Percentiles rank a stretch among this genome's conserved stretches.
Conservation (phyloP, 2,888 invertebrate genomes). For the Calameuta filiformis region DNA sequence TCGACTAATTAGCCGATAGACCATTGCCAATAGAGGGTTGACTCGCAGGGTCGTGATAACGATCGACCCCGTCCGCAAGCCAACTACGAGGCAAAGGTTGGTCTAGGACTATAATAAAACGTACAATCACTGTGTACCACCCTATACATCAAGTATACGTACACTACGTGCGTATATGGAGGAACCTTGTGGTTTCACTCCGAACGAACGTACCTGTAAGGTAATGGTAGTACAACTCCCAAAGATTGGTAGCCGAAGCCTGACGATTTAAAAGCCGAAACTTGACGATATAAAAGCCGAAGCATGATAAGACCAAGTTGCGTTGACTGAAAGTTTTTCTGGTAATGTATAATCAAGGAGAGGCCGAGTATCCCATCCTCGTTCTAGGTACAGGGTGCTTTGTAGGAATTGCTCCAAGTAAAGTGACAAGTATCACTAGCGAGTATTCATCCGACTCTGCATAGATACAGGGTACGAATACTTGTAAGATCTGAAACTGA, state of each 20-base stretch:
- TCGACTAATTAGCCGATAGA: not conserved
- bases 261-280: too few species aligned
- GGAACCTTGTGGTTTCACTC: not conserved
- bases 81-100: not conserved
- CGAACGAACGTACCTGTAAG: too few species aligned
- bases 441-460: not conserved
- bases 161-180: not conserved
- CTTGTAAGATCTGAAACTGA: not conserved
- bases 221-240: not conserved
- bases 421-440: not conserved
- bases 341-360: not conserved
- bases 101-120: not conserved
- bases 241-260: not conserved
- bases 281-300: not conserved
- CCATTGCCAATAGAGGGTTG: not conserved
- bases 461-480: not conserved
- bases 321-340: not conserved
- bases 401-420: not conserved
- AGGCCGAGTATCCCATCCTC: not conserved
- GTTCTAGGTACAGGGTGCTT: not conserved
- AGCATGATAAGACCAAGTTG: not conserved
- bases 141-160: not conserved
- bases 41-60: not conserved
- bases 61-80: not conserved
- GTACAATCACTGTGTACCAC: not conserved